phyloP scores from a whole-genome alignment of 2,797 vertebrate species.

The Esox masquinongy region DNA sequence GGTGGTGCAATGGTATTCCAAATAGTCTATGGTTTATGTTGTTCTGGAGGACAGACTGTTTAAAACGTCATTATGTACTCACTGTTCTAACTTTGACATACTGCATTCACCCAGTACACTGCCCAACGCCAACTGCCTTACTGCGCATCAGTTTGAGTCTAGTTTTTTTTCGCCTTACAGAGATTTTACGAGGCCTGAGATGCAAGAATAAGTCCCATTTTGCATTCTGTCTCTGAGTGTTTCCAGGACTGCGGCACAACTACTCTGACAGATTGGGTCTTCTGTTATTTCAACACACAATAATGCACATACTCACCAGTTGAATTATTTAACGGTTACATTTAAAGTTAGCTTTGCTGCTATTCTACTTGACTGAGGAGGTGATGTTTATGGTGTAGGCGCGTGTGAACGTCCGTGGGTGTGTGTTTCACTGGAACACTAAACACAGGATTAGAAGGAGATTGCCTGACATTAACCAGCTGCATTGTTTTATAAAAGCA shows the following conservation, averaged over 20 bases:
- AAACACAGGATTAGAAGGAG: conserved; percentile 31
- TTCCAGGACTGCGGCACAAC: neutral
- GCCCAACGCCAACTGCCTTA: neutral
- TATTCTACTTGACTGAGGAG: conserved; percentile 47
- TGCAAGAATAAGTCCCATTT: neutral
- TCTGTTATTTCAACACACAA: neutral
- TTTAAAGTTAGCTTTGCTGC: conserved; percentile 44
- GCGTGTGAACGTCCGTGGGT: conserved; percentile 14
- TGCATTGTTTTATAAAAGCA: conserved; percentile 72
- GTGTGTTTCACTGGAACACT: conserved; percentile 17
- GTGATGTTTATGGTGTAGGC: neutral
- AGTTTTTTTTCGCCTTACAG: neutral
- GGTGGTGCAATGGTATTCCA: neutral
- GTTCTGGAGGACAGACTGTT: neutral
- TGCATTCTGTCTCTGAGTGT: neutral
- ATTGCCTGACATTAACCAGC: conserved; percentile 60
- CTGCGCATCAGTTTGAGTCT: neutral
- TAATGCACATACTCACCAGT: no score
- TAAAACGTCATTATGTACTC: neutral
- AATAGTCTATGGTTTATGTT: neutral
- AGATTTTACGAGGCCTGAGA: neutral
- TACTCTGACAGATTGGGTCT: neutral
- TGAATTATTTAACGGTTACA: neutral
- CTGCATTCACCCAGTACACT: neutral
- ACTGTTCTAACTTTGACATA: neutral